phyloP scores from a whole-genome alignment of 2,797 vertebrate species.

The Cercopithecus diana region DNA sequence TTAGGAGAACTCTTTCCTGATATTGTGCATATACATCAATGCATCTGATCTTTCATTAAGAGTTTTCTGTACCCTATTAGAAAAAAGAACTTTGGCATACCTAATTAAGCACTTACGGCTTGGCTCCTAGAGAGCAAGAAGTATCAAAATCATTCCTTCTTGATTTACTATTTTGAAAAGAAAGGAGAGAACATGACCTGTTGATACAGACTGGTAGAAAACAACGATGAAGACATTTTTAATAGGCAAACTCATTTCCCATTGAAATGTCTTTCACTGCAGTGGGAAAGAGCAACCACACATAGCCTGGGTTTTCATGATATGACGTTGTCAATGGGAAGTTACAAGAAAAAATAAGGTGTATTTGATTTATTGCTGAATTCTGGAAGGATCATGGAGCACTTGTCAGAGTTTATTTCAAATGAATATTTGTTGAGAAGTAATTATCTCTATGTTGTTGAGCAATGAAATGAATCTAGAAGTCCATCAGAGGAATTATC shows the following conservation, averaged over 20 bases:
- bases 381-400: not conserved
- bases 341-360: not conserved
- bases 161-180: not conserved
- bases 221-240: not conserved
- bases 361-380: not conserved
- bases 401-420: slow-evolving; percentile 12
- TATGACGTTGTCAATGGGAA: not conserved
- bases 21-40: not conserved
- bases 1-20: not conserved
- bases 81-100: not conserved
- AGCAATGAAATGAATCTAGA: not conserved
- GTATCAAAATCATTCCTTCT: not conserved
- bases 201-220: not conserved
- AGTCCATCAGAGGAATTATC: not conserved
- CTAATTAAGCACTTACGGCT: not conserved
- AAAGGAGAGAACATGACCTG: not conserved
- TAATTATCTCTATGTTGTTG: not conserved
- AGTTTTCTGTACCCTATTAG: not conserved
- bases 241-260: not conserved
- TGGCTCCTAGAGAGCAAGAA: not conserved
- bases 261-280: not conserved
- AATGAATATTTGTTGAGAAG: not conserved
- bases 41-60: not conserved
- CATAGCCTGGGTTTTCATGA: slow-evolving; percentile 2
- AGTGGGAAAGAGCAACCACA: not conserved